Evolutionary conservation across 2,797 vertebrate species (phyloP).

Genomic region (Chaunax sp.): DNA sequence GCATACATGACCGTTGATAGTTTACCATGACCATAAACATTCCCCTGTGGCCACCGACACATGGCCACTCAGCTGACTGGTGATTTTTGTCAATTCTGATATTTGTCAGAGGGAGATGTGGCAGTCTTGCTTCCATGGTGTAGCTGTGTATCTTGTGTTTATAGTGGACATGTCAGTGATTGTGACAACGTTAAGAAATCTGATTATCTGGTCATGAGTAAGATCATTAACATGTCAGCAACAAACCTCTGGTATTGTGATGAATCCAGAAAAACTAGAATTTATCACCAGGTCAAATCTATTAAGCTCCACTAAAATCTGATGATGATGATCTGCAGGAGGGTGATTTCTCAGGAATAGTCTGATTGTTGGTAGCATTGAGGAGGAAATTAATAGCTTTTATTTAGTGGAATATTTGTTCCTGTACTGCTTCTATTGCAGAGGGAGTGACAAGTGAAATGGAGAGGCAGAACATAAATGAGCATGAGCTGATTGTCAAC

Average conservation of each 20-base stretch:
- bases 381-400: slow-evolving; percentile 55
- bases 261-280: background rate
- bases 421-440: background rate
- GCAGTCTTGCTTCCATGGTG: slow-evolving; percentile 11
- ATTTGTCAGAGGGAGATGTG: slow-evolving; percentile 30
- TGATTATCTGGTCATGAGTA: background rate
- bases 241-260: background rate
- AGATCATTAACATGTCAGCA: background rate
- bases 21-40: slow-evolving; percentile 76
- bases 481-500: slow-evolving; percentile 12
- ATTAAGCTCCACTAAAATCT: too few species aligned
- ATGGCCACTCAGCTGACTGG: slow-evolving; percentile 29
- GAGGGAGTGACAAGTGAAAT: slow-evolving; percentile 44
- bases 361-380: slow-evolving; percentile 42
- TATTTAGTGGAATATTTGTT: slow-evolving; percentile 29
- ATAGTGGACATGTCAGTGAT: background rate
- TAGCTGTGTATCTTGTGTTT: slow-evolving; percentile 2
- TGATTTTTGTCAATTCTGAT: slow-evolving; percentile 28
- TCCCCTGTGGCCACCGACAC: slow-evolving; percentile 50
- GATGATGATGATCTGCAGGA: slow-evolving; percentile 25
- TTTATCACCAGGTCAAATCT: background rate
- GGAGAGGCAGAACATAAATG: slow-evolving; percentile 19
- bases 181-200: slow-evolving; percentile 8
- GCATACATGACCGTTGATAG: slow-evolving; percentile 50
- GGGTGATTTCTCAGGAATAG: slow-evolving; percentile 48